These are phyloP conservation scores for Ditula angustiorana DNA, from an alignment of 2,888 invertebrate genomes.

Conservation along the genomic window DNA sequence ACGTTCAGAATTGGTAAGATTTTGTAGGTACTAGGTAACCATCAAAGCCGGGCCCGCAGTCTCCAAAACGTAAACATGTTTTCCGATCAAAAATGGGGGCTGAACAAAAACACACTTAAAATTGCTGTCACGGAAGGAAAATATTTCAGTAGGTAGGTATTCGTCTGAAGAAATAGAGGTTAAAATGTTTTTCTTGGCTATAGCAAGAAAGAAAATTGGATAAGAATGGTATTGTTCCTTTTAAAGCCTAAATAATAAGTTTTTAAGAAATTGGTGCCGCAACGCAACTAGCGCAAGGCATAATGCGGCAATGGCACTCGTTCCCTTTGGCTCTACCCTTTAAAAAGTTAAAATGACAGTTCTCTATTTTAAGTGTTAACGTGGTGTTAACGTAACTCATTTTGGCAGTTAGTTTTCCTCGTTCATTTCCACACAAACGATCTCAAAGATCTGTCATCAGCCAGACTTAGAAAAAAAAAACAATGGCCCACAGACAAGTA, in stretches of 20 bases:
- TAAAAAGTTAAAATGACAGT: conserved; percentile 2
- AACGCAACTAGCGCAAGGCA: no score
- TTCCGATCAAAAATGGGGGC: neutral
- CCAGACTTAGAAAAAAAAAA: conserved; percentile 24
- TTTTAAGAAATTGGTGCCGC: neutral
- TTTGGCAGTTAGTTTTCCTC: neutral
- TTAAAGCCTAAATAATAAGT: no score
- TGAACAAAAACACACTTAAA: neutral
- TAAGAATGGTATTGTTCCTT: no score
- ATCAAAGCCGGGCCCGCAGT: neutral
- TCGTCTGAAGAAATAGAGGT: neutral
- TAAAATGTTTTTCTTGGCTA: neutral
- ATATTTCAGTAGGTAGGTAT: neutral
- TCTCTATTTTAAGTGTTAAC: conserved; percentile 3
- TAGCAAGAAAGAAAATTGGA: no score
- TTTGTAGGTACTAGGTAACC: no score
- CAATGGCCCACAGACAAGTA: conserved; percentile 24
- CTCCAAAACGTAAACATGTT: neutral
- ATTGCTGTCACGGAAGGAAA: neutral
- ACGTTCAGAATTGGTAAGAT: neutral
- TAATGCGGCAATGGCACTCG: neutral
- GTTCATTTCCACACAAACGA: conserved; percentile 11
- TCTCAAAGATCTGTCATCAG: conserved; percentile 24
- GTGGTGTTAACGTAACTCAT: conserved; percentile 8
- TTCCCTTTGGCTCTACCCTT: neutral